Percentiles rank a stretch among this genome's conserved stretches.
These are phyloP conservation scores for Sphaeramia orbicularis DNA, from an alignment of 2,797 vertebrate species.

Conservation along the genomic window DNA sequence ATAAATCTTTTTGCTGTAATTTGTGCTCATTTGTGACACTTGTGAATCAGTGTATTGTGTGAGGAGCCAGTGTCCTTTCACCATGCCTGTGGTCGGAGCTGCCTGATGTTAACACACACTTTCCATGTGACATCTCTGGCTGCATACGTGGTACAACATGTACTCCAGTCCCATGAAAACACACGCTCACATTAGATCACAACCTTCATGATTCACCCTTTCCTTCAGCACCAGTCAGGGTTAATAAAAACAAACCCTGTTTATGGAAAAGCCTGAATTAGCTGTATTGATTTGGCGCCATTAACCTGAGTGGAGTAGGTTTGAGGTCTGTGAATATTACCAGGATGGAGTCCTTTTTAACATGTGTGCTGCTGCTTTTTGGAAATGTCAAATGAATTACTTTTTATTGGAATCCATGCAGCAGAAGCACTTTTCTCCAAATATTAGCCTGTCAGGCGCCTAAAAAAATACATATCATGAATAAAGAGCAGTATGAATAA, in stretches of 20 bases:
- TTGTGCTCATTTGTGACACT: not conserved
- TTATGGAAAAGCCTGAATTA: constrained; percentile 56
- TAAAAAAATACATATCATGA: no score
- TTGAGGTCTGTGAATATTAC: constrained; percentile 35
- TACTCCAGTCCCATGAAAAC: constrained; percentile 46
- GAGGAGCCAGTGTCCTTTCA: constrained; percentile 41
- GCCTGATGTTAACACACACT: no score
- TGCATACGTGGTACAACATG: constrained; percentile 53
- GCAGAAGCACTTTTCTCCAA: constrained; percentile 28
- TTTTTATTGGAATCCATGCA: constrained; percentile 45
- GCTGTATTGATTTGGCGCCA: constrained; percentile 61
- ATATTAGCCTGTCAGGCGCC: constrained; percentile 16
- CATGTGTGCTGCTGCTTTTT: constrained; percentile 52
- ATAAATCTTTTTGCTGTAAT: no score
- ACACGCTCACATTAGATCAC: constrained; percentile 70
- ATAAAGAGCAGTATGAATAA: constrained; percentile 28
- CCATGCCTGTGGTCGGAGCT: constrained; percentile 14
- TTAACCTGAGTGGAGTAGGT: constrained; percentile 42
- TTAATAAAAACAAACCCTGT: constrained; percentile 70
- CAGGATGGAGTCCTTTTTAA: constrained; percentile 39
- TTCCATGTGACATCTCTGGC: constrained; percentile 40
- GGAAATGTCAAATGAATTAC: constrained; percentile 56
- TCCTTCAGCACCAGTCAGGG: constrained; percentile 52
- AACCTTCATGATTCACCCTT: constrained; percentile 79
- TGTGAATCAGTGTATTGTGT: constrained; percentile 51